Conservation (phyloP, 2,888 invertebrate genomes). For the Leptopilina drosophilae region DNA sequence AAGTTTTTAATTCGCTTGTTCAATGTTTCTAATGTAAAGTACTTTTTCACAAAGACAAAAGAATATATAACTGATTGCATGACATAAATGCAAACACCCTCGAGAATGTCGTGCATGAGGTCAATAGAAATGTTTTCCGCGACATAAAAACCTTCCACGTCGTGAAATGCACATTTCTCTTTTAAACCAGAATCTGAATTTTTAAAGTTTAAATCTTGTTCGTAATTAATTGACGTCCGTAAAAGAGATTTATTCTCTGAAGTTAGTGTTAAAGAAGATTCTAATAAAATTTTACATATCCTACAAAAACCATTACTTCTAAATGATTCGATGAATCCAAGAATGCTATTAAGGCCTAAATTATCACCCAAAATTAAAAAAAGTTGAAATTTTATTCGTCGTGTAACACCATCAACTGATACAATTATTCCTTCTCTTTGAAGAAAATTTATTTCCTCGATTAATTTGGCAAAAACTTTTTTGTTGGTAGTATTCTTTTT, state of each 20-base stretch:
- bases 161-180: constrained; percentile 24
- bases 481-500: constrained; percentile 36
- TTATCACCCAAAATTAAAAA: too few species aligned
- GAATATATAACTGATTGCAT: constrained; percentile 21
- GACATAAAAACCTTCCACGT: constrained; percentile 10
- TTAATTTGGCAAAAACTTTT: constrained; percentile 29
- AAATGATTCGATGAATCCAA: constrained; percentile 20
- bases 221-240: constrained; percentile 24
- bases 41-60: constrained; percentile 39
- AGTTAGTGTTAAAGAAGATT: background rate
- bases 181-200: background rate
- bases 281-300: background rate
- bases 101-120: constrained; percentile 36
- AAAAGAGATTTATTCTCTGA: background rate
- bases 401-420: background rate
- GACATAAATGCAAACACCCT: constrained; percentile 43
- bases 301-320: background rate
- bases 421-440: constrained; percentile 28
- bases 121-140: constrained; percentile 13
- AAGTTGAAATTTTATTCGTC: too few species aligned
- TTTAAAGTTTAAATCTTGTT: constrained; percentile 23
- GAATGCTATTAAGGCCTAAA: constrained; percentile 11
- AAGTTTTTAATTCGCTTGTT: constrained; percentile 40
- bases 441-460: constrained; percentile 41
- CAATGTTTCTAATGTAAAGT: constrained; percentile 37